These are phyloP conservation scores for Bombylius major DNA, from an alignment of 2,888 invertebrate genomes.

Conservation along the genomic window DNA sequence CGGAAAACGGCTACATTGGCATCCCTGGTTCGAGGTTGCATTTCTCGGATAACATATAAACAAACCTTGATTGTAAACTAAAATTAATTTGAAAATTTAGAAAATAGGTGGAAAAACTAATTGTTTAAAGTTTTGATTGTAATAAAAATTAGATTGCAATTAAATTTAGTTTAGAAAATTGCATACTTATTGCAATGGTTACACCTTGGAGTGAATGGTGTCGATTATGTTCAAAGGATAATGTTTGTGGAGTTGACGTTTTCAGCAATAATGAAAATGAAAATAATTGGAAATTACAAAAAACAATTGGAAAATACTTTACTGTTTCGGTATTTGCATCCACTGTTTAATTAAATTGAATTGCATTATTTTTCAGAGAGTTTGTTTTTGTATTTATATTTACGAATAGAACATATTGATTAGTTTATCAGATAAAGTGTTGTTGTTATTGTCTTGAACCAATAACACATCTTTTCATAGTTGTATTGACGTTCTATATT, in stretches of 20 bases:
- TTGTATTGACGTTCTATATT: neutral
- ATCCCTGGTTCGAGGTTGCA: too few species aligned
- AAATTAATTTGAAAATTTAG: neutral
- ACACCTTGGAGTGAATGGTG: conserved; percentile 9
- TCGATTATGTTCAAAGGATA: conserved; percentile 6
- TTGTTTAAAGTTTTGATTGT: too few species aligned
- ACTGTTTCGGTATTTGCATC: neutral
- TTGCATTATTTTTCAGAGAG: neutral
- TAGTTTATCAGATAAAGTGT: too few species aligned
- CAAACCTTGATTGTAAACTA: too few species aligned
- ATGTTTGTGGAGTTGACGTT: neutral
- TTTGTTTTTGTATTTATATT: neutral
- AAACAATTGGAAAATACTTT: neutral
- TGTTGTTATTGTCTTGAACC: too few species aligned
- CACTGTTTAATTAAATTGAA: neutral
- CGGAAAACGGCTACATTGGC: too few species aligned
- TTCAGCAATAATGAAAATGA: conserved; percentile 1
- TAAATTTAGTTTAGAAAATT: too few species aligned
- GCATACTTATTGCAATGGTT: too few species aligned
- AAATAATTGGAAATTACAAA: neutral
- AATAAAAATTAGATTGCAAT: too few species aligned
- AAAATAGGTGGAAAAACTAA: neutral
- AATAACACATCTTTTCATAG: too few species aligned
- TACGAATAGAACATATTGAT: neutral
- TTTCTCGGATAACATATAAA: too few species aligned